Evolutionary conservation across 2,797 vertebrate species (phyloP).

Genomic region (Aeoliscus strigatus): DNA sequence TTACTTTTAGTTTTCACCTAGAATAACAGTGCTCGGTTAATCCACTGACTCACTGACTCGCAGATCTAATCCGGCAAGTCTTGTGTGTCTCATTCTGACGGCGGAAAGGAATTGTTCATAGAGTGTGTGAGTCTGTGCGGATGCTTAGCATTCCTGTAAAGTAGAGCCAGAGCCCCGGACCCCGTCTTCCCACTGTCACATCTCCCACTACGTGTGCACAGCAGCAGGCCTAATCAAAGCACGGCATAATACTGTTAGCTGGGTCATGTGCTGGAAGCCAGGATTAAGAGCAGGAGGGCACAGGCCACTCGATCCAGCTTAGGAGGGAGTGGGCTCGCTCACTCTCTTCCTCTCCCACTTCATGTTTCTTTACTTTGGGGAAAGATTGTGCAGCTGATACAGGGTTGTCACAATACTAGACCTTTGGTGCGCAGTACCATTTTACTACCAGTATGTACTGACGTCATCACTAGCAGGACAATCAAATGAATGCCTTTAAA

Average conservation of each 20-base stretch:
- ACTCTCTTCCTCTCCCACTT: conserved; percentile 3
- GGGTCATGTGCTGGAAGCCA: conserved; percentile 72
- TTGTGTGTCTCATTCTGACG: conserved; percentile 20
- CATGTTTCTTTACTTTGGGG: background rate
- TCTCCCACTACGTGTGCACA: conserved; percentile 36
- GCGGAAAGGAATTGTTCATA: conserved; percentile 6
- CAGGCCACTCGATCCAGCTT: conserved; percentile 62
- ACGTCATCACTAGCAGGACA: too few relatives aligned
- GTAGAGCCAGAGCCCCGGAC: conserved; percentile 29
- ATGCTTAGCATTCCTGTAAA: conserved; percentile 32
- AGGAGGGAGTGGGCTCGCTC: conserved; percentile 22
- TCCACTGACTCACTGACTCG: conserved; percentile 59
- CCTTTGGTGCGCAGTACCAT: too few relatives aligned
- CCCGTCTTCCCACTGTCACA: conserved; percentile 1
- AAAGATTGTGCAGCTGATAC: too few relatives aligned
- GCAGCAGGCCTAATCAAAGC: conserved; percentile 69
- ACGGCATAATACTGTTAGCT: conserved; percentile 70
- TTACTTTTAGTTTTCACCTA: conserved; percentile 46
- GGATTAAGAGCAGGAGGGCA: conserved; percentile 71
- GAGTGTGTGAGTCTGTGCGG: conserved; percentile 6
- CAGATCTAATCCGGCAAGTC: conserved; percentile 41
- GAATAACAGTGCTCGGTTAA: conserved; percentile 46
- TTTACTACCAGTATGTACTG: too few relatives aligned
- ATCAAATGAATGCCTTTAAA: too few relatives aligned
- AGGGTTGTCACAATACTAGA: too few relatives aligned